A percentile compares a stretch with the other conserved stretches of the same genome.
Evolutionary conservation across 1,140 invertebrate genomes (phyloP).

Genomic region (Wasmannia auropunctata): DNA sequence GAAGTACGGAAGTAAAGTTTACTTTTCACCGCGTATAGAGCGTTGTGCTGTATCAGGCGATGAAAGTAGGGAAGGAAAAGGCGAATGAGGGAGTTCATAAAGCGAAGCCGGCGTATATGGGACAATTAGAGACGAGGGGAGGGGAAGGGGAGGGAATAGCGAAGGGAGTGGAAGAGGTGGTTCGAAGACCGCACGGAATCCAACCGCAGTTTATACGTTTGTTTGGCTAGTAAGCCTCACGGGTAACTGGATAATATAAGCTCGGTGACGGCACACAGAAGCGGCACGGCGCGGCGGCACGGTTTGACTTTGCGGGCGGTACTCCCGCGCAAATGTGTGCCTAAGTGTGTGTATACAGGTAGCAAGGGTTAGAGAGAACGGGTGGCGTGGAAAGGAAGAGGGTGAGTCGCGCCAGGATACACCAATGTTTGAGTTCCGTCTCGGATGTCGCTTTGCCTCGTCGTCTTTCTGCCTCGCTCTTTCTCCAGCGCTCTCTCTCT

Average conservation of each 20-base stretch:
- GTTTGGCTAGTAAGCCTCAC: constrained; percentile 78
- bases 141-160: no score
- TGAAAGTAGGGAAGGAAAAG: not conserved
- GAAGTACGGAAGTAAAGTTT: not conserved
- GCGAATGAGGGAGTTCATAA: constrained; percentile 4
- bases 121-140: no score
- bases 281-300: constrained; percentile 25
- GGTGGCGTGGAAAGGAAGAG: constrained; percentile 53
- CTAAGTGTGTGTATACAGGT: constrained; percentile 71
- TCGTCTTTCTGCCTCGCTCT: constrained; percentile 51
- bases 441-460: constrained; percentile 76
- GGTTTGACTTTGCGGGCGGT: constrained; percentile 76
- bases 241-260: constrained; percentile 80
- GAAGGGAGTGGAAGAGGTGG: not conserved
- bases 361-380: constrained; percentile 37
- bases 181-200: constrained; percentile 68
- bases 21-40: not conserved
- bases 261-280: constrained; percentile 65
- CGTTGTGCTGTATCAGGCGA: not conserved
- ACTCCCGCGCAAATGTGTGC: constrained; percentile 71
- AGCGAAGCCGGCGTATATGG: not conserved
- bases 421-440: constrained; percentile 79
- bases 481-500: constrained; percentile 8
- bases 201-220: constrained; percentile 75
- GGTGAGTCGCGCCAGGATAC: constrained; percentile 66